These are phyloP conservation scores for Acanthurus leucopareius DNA, from an alignment of 2,797 vertebrate species.

Conservation along the genomic window DNA sequence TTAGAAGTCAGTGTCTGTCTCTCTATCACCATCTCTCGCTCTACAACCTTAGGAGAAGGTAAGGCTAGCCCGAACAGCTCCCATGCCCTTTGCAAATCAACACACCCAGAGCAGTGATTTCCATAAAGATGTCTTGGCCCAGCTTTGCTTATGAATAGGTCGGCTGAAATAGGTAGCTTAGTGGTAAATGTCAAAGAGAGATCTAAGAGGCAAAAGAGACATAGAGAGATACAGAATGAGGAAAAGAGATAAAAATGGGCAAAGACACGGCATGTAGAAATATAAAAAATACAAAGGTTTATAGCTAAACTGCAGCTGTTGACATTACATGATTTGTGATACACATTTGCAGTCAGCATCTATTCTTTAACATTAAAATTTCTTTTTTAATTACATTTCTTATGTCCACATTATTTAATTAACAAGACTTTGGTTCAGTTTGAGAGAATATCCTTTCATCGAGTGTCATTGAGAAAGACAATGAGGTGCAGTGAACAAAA, in stretches of 20 bases:
- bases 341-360: conserved; percentile 14
- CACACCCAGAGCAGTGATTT: conserved; percentile 79
- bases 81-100: conserved; percentile 81
- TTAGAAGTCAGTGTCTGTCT: conserved; percentile 67
- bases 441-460: neutral
- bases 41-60: conserved; percentile 54
- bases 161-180: conserved; percentile 84
- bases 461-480: neutral
- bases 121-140: conserved; percentile 82
- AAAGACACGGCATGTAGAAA: conserved; percentile 30
- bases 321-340: conserved; percentile 54
- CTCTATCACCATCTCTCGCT: conserved; percentile 50
- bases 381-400: neutral
- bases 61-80: conserved; percentile 52
- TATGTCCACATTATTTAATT: conserved; percentile 9
- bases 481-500: neutral
- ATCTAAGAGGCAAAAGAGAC: conserved; percentile 69
- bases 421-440: neutral
- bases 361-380: neutral
- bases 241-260: conserved; percentile 42
- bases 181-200: conserved; percentile 84
- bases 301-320: conserved; percentile 57
- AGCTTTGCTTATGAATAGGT: conserved; percentile 83
- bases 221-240: conserved; percentile 57
- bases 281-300: conserved; percentile 67